A percentile compares a stretch with the other conserved stretches of the same genome.
These are phyloP conservation scores for Bugulina stolonifera DNA, from an alignment of 2,888 invertebrate genomes.

Conservation along the genomic window DNA sequence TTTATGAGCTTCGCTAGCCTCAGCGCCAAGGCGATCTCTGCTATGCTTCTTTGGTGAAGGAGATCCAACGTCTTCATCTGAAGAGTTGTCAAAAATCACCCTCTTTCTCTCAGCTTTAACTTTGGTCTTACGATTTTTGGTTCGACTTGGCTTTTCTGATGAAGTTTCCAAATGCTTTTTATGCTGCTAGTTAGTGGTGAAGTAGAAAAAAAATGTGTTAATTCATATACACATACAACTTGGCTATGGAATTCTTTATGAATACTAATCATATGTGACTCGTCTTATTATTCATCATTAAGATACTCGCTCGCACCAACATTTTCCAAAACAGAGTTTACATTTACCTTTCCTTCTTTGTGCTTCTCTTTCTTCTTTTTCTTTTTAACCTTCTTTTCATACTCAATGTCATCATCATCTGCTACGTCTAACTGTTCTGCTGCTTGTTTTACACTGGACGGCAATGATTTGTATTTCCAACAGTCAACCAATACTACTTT, in stretches of 20 bases:
- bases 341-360: background rate
- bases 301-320: too few species aligned
- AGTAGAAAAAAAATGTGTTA: too few species aligned
- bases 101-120: constrained; percentile 14
- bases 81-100: background rate
- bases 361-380: constrained; percentile 12
- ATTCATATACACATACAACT: too few species aligned
- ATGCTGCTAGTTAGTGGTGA: too few species aligned
- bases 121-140: background rate
- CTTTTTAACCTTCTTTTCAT: background rate
- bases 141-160: background rate
- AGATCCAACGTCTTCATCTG: background rate
- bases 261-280: too few species aligned
- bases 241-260: too few species aligned
- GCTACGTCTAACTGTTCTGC: background rate
- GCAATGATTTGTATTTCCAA: constrained; percentile 14
- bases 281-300: too few species aligned
- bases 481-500: background rate
- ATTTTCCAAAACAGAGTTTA: too few species aligned
- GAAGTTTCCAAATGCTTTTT: background rate
- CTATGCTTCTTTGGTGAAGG: background rate
- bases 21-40: background rate
- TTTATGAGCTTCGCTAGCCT: background rate
- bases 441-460: background rate
- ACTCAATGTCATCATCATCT: background rate